A percentile compares a stretch with the other conserved stretches of the same genome.
Evolutionary conservation across 1,140 invertebrate species (phyloP).

Genomic region (Hetaerina americana): DNA sequence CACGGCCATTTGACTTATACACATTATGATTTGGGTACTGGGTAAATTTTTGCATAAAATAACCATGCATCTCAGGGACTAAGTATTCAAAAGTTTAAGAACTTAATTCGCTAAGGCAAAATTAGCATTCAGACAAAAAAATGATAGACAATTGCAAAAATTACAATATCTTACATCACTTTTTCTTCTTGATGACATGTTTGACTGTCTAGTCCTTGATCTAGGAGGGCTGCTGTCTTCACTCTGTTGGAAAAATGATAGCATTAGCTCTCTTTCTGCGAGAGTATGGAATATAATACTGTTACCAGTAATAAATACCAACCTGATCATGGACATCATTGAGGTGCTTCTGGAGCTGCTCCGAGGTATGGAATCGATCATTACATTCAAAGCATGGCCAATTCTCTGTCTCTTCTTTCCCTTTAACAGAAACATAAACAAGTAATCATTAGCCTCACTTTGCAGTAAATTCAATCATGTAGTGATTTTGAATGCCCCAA

Average conservation of each 20-base stretch:
- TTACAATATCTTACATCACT: not conserved
- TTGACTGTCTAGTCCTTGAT: not conserved
- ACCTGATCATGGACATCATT: constrained; percentile 35
- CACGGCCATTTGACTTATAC: no score
- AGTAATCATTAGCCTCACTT: no score
- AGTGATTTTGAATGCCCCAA: no score
- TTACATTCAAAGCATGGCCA: constrained; percentile 48
- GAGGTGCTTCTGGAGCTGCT: constrained; percentile 41
- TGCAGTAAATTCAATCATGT: no score
- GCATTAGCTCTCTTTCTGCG: not conserved
- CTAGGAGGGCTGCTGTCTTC: not conserved
- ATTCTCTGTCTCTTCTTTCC: constrained; percentile 24
- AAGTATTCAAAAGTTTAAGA: not conserved
- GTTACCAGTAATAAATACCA: not conserved
- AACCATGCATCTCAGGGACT: not conserved
- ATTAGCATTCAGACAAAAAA: not conserved
- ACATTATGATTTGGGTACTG: not conserved
- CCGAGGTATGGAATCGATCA: constrained; percentile 36
- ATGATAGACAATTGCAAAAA: no score
- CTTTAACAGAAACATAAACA: no score
- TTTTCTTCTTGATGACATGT: not conserved
- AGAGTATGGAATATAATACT: not conserved
- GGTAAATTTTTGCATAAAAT: not conserved
- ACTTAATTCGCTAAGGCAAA: not conserved
- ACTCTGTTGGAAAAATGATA: not conserved